Percentiles rank a stretch among this genome's conserved stretches.
Evolutionary conservation across 2,113 vertebrate genomes (phyloP).

Genomic region (Neodontobutis hainanensis): DNA sequence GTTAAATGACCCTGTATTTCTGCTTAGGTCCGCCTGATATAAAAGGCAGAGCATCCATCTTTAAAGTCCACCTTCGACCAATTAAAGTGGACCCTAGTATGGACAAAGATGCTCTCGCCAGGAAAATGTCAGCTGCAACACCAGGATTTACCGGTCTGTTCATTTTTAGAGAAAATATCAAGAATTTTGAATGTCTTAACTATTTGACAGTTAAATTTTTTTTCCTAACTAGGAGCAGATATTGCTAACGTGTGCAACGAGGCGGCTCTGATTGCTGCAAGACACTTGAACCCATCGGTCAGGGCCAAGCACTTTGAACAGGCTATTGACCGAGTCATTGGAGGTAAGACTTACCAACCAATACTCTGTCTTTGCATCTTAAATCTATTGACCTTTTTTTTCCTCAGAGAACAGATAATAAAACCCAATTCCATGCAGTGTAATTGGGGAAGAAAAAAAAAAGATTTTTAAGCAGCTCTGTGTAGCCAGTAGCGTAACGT

Average conservation of each 20-base stretch:
- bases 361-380: not conserved
- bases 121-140: constrained; percentile 90
- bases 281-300: constrained; percentile 85
- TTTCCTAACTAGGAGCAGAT: constrained; percentile 84
- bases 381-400: too few relatives aligned
- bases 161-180: not conserved
- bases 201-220: too few relatives aligned
- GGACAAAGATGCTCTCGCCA: constrained; percentile 87
- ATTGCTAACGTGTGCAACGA: constrained; percentile 97
- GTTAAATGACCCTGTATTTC: not conserved
- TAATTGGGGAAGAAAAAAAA: too few relatives aligned
- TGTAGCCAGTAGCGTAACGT: too few relatives aligned
- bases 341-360: constrained; percentile 78
- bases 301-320: constrained; percentile 91
- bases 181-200: too few relatives aligned
- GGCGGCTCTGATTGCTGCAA: constrained; percentile 92
- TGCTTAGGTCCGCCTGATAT: constrained; percentile 90
- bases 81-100: constrained; percentile 83
- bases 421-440: too few relatives aligned
- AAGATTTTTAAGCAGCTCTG: too few relatives aligned
- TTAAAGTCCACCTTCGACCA: constrained; percentile 93
- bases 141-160: constrained; percentile 90
- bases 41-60: constrained; percentile 95
- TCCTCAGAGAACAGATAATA: too few relatives aligned
- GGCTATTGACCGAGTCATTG: constrained; percentile 94